Base-by-base conservation (phyloP, 2,888 invertebrate genomes). In the Chrysolina americana region DNA sequence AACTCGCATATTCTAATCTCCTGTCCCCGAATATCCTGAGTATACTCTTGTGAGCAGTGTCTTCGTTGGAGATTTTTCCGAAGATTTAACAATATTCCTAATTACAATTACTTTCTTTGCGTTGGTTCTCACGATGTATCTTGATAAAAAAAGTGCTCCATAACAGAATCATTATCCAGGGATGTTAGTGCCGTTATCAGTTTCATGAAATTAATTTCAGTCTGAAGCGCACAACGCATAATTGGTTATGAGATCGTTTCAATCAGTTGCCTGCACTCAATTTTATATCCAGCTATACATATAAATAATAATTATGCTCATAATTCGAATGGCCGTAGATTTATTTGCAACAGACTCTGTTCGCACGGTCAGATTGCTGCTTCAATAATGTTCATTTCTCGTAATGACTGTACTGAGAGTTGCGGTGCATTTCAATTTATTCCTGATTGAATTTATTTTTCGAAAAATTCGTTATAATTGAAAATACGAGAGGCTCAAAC, bases 251-350 rank as follows among this genome's bases (percentile, higher is more conserved):
- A 11, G 5, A 17, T 17, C 53, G 10, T 53, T 19, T 53, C 5
- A 19, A 21, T 15, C 19, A 53, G 19, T 19, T 21, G 19, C 21
- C 21, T 53, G 53, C 21, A 53, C 53, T 53, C 21, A 21, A 53
- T 53, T 53, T 53, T 13, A 53, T 53, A 53, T 53, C 53, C 53
- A 53, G 53, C 53, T 53, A 21, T 21, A 53, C 11, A 53, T 53
- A 53, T 3, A 44, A 44, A 44, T 44, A 11, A 53, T 53, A 21
- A 53, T 53, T 53, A 53, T 4, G 17, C 21, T 19, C 13, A 21
- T 21, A 21, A 21, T 53, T 53, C 53, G 53, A 21, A 53, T 53
- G 53, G 21, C 13, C 53, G 21, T 53, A 21, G 53, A 4, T 21
- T 11, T 53, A 15, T 21, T 11, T 53, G 21, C 53, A 11, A 53